A percentile compares a stretch with the other conserved stretches of the same genome.
phyloP scores from a whole-genome alignment of 2,888 invertebrate genomes.

The Zhengitettix transpicula region DNA sequence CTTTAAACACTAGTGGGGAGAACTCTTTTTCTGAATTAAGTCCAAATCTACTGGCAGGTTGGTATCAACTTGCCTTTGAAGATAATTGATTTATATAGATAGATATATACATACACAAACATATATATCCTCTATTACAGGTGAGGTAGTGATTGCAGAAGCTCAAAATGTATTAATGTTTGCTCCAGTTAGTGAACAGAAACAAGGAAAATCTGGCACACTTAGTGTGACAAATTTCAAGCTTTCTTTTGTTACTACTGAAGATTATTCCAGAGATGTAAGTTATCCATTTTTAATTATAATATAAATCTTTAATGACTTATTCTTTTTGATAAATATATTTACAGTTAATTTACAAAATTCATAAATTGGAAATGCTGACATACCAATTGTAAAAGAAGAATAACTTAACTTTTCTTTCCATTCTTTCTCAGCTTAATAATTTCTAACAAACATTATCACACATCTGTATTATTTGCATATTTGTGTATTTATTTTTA shows the following conservation, averaged over 20 bases:
- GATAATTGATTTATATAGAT: background rate
- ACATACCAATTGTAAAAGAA: too few species aligned
- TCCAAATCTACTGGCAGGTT: conserved; percentile 36
- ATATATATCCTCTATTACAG: conserved; percentile 25
- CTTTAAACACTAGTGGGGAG: conserved; percentile 31
- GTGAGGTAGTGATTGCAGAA: conserved; percentile 66
- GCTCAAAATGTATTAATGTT: conserved; percentile 71
- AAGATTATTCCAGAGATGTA: conserved; percentile 34
- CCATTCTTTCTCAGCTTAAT: too few species aligned
- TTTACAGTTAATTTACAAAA: too few species aligned
- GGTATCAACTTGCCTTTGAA: background rate
- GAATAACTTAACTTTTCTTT: too few species aligned
- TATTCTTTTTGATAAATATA: background rate
- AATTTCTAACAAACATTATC: too few species aligned
- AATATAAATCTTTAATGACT: background rate
- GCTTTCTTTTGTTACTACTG: conserved; percentile 67
- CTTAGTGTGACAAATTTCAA: conserved; percentile 87
- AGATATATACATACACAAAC: background rate
- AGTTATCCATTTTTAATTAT: conserved; percentile 12
- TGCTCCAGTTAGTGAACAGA: conserved; percentile 61
- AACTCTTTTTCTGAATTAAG: conserved; percentile 34
- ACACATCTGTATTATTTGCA: too few species aligned
- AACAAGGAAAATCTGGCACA: conserved; percentile 63
- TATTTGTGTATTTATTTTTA: too few species aligned
- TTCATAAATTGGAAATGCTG: too few species aligned